Evolutionary conservation across 1,140 invertebrate species (phyloP), one percentile per base, ranked within the genome.

Genomic region (Campodea augens): DNA sequence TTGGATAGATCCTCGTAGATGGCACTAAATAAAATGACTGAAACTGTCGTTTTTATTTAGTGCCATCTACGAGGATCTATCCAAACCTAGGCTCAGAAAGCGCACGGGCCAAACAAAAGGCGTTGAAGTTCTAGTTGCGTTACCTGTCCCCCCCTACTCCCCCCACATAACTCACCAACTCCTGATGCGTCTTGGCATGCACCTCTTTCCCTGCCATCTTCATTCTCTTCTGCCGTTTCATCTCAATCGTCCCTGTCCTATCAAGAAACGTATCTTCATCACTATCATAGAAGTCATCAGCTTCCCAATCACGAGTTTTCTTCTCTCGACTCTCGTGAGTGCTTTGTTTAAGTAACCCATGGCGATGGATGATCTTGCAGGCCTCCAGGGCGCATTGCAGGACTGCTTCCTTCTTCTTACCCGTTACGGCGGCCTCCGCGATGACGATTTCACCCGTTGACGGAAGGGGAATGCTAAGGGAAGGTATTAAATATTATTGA

Each of bases 261-360:
- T 98, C 95, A 41, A 93, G 70, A 65, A 86, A 98, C 15, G 81
- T 83, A 61, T 98, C 95, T 49, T 98, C 93, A 60, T 98, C 93
- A n/a, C 85, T 91, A 56, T 93, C 87, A 60, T 93, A 93, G 60
- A 71, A 95, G 65, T 95, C 88, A 58, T 90, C 78, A 27, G 87
- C 84, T 57, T 80, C 78, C 80, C 80, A 82, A 55, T 84, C 78
- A 49, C 72, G 71, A n/a, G 62, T 57, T 57, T 83, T 84, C 5
- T 75, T 65, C 44, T 79, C 78, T 50, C 72, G 61, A 27, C 77
- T 68, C 53, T 77, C 78, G 57, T 85, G 80, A 52, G 72, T 76
- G 0, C 83, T 72, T 61, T 85, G 77, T 37, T 83, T 61, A 2
- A 91, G 63, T 18, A 87, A 61, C 2, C 84, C 85, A 48, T 80